Conservation (phyloP, 2,888 invertebrate genomes). For the Crioceris asparagi region DNA sequence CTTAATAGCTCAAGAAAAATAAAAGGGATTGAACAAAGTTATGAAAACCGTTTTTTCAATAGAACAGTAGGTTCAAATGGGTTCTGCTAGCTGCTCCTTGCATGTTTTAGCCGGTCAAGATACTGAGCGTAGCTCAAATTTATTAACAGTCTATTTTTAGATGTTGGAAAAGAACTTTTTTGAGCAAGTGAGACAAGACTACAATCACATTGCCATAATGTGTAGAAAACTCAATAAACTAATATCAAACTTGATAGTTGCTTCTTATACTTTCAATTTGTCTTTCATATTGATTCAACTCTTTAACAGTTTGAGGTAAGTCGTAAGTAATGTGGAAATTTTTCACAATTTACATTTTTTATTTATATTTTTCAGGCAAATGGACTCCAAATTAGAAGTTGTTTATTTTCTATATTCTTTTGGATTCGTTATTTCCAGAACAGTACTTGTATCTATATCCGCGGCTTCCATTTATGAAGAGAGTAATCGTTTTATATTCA, state of each 20-base stretch:
- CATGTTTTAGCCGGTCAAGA: too few relatives aligned
- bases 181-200: slow-evolving; percentile 22
- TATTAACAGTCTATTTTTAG: too few relatives aligned
- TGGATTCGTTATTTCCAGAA: slow-evolving; percentile 31
- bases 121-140: too few relatives aligned
- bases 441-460: slow-evolving; percentile 27
- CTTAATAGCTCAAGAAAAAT: too few relatives aligned
- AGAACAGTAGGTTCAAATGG: not conserved
- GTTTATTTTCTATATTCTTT: slow-evolving; percentile 29
- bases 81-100: too few relatives aligned
- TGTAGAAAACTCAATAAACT: slow-evolving; percentile 19
- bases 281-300: slow-evolving; percentile 21
- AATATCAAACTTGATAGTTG: slow-evolving; percentile 18
- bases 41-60: not conserved
- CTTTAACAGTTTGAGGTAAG: slow-evolving; percentile 20
- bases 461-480: slow-evolving; percentile 32
- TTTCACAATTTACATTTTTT: not conserved
- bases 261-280: slow-evolving; percentile 22
- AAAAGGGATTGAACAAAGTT: too few relatives aligned
- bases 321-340: not conserved
- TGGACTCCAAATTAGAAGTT: slow-evolving; percentile 22
- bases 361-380: slow-evolving; percentile 8
- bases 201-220: slow-evolving; percentile 19
- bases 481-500: too few relatives aligned
- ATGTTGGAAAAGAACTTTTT: too few relatives aligned